Conservation (phyloP, 2,113 vertebrate genomes). For the Engystomops pustulosus region DNA sequence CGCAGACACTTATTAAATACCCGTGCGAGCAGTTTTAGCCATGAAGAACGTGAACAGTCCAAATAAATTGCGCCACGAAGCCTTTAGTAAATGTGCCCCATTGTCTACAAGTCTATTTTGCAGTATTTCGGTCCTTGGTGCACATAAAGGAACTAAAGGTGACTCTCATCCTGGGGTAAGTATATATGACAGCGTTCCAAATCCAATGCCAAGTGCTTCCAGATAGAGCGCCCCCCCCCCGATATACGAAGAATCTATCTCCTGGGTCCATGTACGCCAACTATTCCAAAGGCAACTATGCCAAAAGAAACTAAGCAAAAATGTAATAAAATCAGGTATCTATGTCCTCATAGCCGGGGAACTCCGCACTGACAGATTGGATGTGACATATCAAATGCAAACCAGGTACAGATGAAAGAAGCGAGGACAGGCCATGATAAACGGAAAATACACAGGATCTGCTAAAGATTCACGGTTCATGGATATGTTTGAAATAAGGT, state of each 20-base stretch:
- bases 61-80: too few species aligned
- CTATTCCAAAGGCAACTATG: background rate
- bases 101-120: too few species aligned
- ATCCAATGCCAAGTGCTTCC: slow-evolving; percentile 25
- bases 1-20: too few species aligned
- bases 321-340: slow-evolving; percentile 42
- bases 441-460: slow-evolving; percentile 1
- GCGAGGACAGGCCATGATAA: background rate
- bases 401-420: slow-evolving; percentile 27
- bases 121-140: too few species aligned
- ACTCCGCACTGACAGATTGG: slow-evolving; percentile 33
- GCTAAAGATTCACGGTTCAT: slow-evolving; percentile 38
- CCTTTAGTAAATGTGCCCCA: too few species aligned
- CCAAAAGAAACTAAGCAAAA: slow-evolving; percentile 25
- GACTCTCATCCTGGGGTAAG: too few species aligned
- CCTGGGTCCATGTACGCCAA: slow-evolving; percentile 6
- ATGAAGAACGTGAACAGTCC: too few species aligned
- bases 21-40: too few species aligned
- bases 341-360: slow-evolving; percentile 3
- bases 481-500: background rate
- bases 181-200: background rate
- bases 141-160: too few species aligned
- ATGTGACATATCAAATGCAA: slow-evolving; percentile 44
- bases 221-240: slow-evolving; percentile 11
- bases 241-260: background rate